Conservation (phyloP, 2,797 vertebrate species). For the Meda fulgida region DNA sequence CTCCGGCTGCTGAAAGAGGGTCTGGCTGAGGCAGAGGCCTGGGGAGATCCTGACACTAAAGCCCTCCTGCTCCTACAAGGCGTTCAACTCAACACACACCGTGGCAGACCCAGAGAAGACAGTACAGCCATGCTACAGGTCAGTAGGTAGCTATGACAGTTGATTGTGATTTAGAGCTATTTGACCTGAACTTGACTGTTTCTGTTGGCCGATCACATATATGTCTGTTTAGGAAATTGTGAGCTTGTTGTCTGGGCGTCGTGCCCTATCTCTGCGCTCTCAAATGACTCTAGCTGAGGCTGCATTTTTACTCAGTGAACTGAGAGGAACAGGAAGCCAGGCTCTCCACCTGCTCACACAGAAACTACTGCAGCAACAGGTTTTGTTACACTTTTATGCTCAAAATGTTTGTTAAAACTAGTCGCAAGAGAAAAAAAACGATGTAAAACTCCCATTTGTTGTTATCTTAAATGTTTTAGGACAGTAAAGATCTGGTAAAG, state of each 20-base stretch:
- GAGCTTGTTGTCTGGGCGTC: slow-evolving; percentile 68
- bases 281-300: slow-evolving; percentile 70
- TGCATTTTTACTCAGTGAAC: slow-evolving; percentile 69
- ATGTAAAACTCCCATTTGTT: background rate
- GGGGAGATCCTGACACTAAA: slow-evolving; percentile 82
- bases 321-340: slow-evolving; percentile 61
- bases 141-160: slow-evolving; percentile 5
- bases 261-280: slow-evolving; percentile 65
- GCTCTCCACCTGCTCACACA: slow-evolving; percentile 69
- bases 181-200: slow-evolving; percentile 15
- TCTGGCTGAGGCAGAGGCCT: slow-evolving; percentile 80
- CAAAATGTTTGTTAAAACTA: background rate
- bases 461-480: slow-evolving; percentile 10
- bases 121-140: slow-evolving; percentile 69
- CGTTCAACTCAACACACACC: slow-evolving; percentile 79
- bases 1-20: slow-evolving; percentile 79
- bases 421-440: background rate
- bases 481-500: background rate
- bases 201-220: slow-evolving; percentile 27
- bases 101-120: slow-evolving; percentile 70
- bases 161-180: background rate
- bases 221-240: slow-evolving; percentile 71
- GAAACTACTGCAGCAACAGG: slow-evolving; percentile 76
- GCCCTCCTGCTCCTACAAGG: slow-evolving; percentile 85
- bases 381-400: slow-evolving; percentile 39